Percentiles rank a stretch among this genome's conserved stretches.
These are phyloP conservation scores for Apocrypta bakeri DNA, from an alignment of 1,140 invertebrate species.

Conservation along the genomic window DNA sequence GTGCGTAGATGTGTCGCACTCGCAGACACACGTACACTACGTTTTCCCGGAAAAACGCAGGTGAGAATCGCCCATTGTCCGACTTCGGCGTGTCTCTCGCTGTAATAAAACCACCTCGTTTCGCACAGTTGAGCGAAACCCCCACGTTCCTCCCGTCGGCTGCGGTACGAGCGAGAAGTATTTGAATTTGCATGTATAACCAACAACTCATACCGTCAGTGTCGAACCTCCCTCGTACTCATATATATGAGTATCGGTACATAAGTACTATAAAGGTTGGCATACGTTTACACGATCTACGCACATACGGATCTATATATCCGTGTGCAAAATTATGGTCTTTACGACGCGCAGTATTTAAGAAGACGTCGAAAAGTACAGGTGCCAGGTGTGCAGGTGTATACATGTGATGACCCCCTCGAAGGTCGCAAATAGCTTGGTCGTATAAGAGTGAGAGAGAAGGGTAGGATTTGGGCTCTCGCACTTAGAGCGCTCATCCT, in stretches of 20 bases:
- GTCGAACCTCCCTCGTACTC: too few species aligned
- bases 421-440: constrained; percentile 6
- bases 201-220: too few species aligned
- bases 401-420: constrained; percentile 8
- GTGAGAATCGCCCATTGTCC: constrained; percentile 40
- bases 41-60: constrained; percentile 33
- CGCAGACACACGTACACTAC: not conserved
- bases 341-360: not conserved
- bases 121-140: constrained; percentile 17
- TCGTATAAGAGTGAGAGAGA: not conserved
- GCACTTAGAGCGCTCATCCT: not conserved
- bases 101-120: constrained; percentile 35
- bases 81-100: not conserved
- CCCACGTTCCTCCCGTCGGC: not conserved
- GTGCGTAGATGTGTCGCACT: constrained; percentile 24
- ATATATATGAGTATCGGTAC: too few species aligned
- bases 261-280: too few species aligned
- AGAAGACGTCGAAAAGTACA: constrained; percentile 7
- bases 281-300: not conserved
- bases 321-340: not conserved
- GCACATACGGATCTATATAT: too few species aligned
- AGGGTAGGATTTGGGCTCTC: constrained; percentile 26
- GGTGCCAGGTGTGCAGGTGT: constrained; percentile 43
- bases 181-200: too few species aligned
- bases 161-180: not conserved